Conservation (phyloP, 23 tunicate genomes). For the Halocynthia aurantium region DNA sequence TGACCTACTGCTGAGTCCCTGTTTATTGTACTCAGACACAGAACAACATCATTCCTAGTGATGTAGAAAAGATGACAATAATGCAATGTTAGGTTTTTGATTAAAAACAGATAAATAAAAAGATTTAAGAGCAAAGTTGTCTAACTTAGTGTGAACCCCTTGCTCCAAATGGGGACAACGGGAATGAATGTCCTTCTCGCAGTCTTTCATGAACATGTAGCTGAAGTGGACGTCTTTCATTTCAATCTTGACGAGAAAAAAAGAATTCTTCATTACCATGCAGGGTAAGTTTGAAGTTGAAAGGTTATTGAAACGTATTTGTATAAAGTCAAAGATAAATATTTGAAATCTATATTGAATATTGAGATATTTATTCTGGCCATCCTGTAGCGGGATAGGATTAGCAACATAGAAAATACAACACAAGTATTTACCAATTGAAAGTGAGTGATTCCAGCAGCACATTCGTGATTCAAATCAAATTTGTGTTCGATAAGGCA, state of each 20-base stretch:
- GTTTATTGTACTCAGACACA: slow-evolving; percentile 50
- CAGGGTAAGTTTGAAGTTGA: too few species aligned
- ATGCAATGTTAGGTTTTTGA: background rate
- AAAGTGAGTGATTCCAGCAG: slow-evolving; percentile 74
- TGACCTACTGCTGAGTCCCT: background rate
- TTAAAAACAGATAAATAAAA: background rate
- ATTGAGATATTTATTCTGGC: too few species aligned
- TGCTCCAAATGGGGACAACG: slow-evolving; percentile 16
- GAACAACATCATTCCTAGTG: slow-evolving; percentile 36
- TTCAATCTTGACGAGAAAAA: slow-evolving; percentile 43
- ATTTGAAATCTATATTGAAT: too few species aligned
- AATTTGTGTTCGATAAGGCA: slow-evolving; percentile 67
- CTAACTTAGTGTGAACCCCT: background rate
- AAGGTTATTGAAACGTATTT: too few species aligned
- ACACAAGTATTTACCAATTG: slow-evolving; percentile 44
- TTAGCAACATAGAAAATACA: too few species aligned
- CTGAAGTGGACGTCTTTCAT: slow-evolving; percentile 75
- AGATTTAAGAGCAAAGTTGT: background rate
- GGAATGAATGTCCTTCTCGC: slow-evolving; percentile 34
- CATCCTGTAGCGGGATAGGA: too few species aligned
- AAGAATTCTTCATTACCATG: background rate
- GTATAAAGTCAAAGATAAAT: too few species aligned
- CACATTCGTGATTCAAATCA: slow-evolving; percentile 50
- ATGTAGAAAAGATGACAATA: background rate
- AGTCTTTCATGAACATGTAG: slow-evolving; percentile 57